Conservation (phyloP, 2,113 vertebrate species). For the Seriola aureovittata region DNA sequence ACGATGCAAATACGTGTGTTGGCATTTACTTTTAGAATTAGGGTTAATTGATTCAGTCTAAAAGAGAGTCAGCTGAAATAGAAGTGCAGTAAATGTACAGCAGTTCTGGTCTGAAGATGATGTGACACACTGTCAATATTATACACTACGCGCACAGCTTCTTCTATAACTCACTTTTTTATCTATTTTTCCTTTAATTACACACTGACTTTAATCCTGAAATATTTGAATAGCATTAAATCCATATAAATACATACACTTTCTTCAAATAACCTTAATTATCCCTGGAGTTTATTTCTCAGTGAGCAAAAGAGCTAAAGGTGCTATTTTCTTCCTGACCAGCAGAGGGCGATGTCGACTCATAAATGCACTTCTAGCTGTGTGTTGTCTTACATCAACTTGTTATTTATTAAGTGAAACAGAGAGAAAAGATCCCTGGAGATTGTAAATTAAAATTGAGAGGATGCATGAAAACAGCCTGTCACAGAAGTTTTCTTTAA, state of each 20-base stretch:
- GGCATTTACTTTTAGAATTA: not conserved
- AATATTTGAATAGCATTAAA: not conserved
- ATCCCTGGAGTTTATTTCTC: not conserved
- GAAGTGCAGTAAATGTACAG: not conserved
- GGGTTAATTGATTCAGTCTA: not conserved
- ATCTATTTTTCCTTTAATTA: not conserved
- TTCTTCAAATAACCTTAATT: no score
- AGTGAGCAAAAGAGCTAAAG: not conserved
- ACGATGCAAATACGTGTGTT: not conserved
- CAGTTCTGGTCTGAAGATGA: not conserved
- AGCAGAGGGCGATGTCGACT: slow-evolving; percentile 62
- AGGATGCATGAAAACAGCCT: no score
- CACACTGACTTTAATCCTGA: not conserved
- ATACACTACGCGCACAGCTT: not conserved
- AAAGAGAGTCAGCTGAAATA: not conserved
- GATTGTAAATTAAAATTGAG: not conserved
- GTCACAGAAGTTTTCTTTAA: no score
- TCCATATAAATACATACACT: not conserved
- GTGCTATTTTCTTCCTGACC: slow-evolving; percentile 28
- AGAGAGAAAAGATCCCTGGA: no score
- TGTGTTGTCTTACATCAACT: not conserved
- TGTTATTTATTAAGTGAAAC: slow-evolving; percentile 7
- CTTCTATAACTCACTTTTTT: no score
- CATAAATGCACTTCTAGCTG: not conserved
- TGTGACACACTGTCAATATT: not conserved